These are phyloP conservation scores for Hemicrepidius hirtus DNA, from an alignment of 2,888 invertebrate genomes.

Conservation along the genomic window DNA sequence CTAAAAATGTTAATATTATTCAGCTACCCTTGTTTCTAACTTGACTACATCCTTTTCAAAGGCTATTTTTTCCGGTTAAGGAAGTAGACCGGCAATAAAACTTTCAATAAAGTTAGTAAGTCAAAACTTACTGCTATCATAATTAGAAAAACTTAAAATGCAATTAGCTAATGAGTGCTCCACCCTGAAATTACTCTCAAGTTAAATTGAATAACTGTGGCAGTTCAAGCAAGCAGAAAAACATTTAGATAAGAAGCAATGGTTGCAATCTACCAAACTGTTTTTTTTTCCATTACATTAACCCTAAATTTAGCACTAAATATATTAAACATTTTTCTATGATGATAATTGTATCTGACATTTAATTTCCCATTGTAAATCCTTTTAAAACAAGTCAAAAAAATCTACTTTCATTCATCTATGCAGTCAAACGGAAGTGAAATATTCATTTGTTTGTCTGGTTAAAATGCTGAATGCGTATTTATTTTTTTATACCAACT, in stretches of 20 bases:
- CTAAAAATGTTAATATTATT: too few relatives aligned
- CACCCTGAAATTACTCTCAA: neutral
- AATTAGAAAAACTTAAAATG: neutral
- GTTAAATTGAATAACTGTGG: conserved; percentile 2
- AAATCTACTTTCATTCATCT: neutral
- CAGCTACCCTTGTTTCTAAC: too few relatives aligned
- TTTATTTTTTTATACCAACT: neutral
- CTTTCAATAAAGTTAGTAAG: neutral
- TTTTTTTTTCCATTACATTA: neutral
- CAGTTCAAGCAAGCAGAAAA: neutral
- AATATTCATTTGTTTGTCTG: neutral
- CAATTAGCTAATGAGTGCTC: conserved; percentile 14
- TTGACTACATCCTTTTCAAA: too few relatives aligned
- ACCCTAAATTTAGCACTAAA: too few relatives aligned
- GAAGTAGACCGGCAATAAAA: too few relatives aligned
- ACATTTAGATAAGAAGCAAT: conserved; percentile 11
- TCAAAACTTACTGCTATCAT: neutral
- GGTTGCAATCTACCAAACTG: neutral
- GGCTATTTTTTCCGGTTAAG: too few relatives aligned
- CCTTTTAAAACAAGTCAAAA: neutral
- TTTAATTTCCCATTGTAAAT: conserved; percentile 5
- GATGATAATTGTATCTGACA: neutral
- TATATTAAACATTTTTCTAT: too few relatives aligned
- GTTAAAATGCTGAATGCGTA: neutral
- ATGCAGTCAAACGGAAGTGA: neutral